A percentile compares a stretch with the other conserved stretches of the same genome.
Evolutionary conservation across 2,888 invertebrate species (phyloP).

Genomic region (Metellina segmentata): DNA sequence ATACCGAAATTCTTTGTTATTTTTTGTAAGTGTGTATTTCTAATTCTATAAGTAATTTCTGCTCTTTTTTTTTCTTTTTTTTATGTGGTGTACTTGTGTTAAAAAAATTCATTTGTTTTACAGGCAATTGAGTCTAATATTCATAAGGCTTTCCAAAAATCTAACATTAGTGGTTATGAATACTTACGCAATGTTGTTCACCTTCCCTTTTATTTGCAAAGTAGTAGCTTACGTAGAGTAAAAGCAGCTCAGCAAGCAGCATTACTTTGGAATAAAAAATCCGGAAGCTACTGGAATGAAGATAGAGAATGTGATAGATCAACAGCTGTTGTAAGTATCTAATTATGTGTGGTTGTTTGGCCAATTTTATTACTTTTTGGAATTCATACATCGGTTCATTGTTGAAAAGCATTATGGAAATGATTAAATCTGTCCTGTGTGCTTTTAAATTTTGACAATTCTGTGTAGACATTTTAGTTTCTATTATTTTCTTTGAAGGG

Average conservation of each 20-base stretch:
- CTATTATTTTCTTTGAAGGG: no score
- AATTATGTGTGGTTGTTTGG: neutral
- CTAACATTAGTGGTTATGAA: constrained; percentile 94
- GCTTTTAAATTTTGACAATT: no score
- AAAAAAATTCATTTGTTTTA: constrained; percentile 73
- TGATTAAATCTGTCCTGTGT: no score
- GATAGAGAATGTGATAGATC: constrained; percentile 77
- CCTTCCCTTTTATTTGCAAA: constrained; percentile 98
- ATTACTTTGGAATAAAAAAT: constrained; percentile 69
- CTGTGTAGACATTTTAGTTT: no score
- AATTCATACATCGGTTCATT: no score
- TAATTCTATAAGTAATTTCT: no score
- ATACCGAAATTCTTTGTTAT: no score
- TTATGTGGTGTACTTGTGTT: no score
- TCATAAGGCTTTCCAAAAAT: constrained; percentile 92
- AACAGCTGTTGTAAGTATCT: constrained; percentile 56
- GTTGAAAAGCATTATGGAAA: no score
- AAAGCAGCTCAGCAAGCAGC: constrained; percentile 86
- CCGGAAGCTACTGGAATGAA: constrained; percentile 77
- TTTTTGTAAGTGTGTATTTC: no score
- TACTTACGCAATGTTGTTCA: constrained; percentile 97
- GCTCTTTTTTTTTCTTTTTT: no score
- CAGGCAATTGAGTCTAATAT: constrained; percentile 95
- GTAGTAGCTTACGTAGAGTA: constrained; percentile 94
- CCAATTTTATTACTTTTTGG: neutral